phyloP scores from a whole-genome alignment of 1,140 invertebrate species.

The Lordiphosa clarofinis region DNA sequence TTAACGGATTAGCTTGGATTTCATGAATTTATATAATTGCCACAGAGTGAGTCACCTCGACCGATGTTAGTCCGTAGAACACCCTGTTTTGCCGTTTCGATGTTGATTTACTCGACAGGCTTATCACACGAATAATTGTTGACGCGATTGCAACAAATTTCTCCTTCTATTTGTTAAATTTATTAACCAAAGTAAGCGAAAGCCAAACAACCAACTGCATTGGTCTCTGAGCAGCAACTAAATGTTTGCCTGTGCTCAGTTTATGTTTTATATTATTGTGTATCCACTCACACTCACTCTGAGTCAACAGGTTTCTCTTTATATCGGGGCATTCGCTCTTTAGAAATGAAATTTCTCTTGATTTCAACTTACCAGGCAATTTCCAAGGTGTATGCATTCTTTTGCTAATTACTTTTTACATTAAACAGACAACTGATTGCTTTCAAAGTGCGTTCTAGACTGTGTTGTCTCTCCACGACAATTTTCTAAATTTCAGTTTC shows the following conservation, averaged over 20 bases:
- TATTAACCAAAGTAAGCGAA: background rate
- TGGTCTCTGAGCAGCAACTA: slow-evolving; percentile 32
- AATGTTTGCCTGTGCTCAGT: slow-evolving; percentile 16
- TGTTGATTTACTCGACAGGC: slow-evolving; percentile 9
- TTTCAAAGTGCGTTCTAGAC: slow-evolving; percentile 33
- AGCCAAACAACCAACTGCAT: slow-evolving; percentile 3
- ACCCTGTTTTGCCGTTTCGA: slow-evolving; percentile 49
- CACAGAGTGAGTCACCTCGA: slow-evolving; percentile 60
- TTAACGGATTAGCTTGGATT: slow-evolving; percentile 13
- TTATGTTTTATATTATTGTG: slow-evolving; percentile 17
- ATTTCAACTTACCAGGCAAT: slow-evolving; percentile 33
- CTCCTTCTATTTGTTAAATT: background rate
- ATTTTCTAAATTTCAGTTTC: background rate
- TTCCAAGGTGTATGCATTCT: slow-evolving; percentile 21
- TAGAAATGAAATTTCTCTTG: background rate
- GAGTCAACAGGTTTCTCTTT: slow-evolving; percentile 17
- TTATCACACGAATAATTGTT: slow-evolving; percentile 19
- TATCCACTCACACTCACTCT: too few species aligned
- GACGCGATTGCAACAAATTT: slow-evolving; percentile 32
- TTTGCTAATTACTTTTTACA: background rate
- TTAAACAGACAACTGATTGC: slow-evolving; percentile 16
- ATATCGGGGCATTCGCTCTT: background rate
- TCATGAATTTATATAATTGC: slow-evolving; percentile 64
- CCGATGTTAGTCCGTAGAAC: slow-evolving; percentile 20
- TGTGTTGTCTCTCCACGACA: slow-evolving; percentile 3